Evolutionary conservation across 2,888 invertebrate species (phyloP), one percentile per base, ranked within the genome.

Genomic region (Tuberolachnus salignus): DNA sequence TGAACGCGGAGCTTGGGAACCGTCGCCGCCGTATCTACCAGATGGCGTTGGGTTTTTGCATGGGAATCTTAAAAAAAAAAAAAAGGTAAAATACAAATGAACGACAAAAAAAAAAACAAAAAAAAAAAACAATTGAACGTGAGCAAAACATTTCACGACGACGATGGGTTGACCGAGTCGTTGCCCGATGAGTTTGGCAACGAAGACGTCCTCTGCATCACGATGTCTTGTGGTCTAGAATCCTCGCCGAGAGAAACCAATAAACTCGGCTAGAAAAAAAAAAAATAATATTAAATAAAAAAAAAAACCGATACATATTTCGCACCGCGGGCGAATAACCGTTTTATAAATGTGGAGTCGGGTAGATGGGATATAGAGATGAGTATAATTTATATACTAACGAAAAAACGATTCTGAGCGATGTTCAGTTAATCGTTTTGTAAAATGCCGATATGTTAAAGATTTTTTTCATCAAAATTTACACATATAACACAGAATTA

Each of bases 161-260:
- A 78, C 49, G 78, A 78, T 14, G 78, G 78, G 42, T 78, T 78
- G 34, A 78, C 78, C 26, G 78, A 78, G 42, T 78, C 78, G 49
- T 57, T 78, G 4, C 78, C 78, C 10, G 78, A 69, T 21, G 78
- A 69, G 26, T 57, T 67, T 11, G 78, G 78, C 57, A 78, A 49
- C 49, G 78, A 78, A 21, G 78, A 69, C 16, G 78, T 78, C 49
- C 78, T 78, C 59, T 78, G 78, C 78, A 78, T 69, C 49, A 67
- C 51, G 3, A 69, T 42, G 59, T 78, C 78, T 1, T 67, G 78
- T 34, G 78, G 42, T 9, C 67, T 78, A 42, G 67, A 34, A 1
- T 78, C 78, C 21, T 78, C 67, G 21, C 59, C 67, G 57, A 78
- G 34, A 1, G 67, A 59, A 16, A 59, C 78, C 59, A 78, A 19